Base-by-base conservation (phyloP, 2,113 vertebrate genomes). In the Raja brachyura region DNA sequence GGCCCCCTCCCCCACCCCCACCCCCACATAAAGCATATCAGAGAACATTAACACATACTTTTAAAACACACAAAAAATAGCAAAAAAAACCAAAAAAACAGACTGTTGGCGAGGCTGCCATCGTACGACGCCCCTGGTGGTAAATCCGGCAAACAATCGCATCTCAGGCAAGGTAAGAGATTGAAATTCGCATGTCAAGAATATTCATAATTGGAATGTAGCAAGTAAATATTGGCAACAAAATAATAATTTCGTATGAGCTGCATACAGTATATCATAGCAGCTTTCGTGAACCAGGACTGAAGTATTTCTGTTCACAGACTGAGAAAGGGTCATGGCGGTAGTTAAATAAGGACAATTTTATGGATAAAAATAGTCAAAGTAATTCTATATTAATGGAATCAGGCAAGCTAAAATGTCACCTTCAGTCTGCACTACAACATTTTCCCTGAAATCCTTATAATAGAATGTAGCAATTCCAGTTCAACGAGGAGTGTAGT, bases 371-470 rank as follows among this genome's bases (percentile, higher is more conserved):
- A 92, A 70, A 92, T 70, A 74, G 81, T 85, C 1, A 85, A 85
- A 54, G 54, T 9, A 85, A 31, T 70, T 73, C 25, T 18, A 70
- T 73, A 39, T 70, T 92, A 92, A 92, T 48, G 33, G 83, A 88
- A 88, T 33, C 59, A 88, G 61, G 83, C 83, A 88, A 66, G 59
- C 59, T 88, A 70, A 92, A 92, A 92, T 92, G 83, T 66, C 83
- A 92, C 33, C 61, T 68, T 48, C 88, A 92, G 33, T 70, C 66
- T 70, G 33, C 63, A 70, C 33, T 92, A 73, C 86, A 16, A 90
- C 33, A 73, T 92, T 70, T 92, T 92, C 33, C 66, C 63, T 68
- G 31, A 70, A 16, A 28, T 18, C n/a, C 88, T 74, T 54, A 74
- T 5, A 90, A 90, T 90, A 74, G 90, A 48, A 9, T 54, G 6